A percentile compares a stretch with the other conserved stretches of the same genome.
These are phyloP conservation scores for Cerastis leucographa DNA, from an alignment of 2,888 invertebrate species.

Conservation along the genomic window DNA sequence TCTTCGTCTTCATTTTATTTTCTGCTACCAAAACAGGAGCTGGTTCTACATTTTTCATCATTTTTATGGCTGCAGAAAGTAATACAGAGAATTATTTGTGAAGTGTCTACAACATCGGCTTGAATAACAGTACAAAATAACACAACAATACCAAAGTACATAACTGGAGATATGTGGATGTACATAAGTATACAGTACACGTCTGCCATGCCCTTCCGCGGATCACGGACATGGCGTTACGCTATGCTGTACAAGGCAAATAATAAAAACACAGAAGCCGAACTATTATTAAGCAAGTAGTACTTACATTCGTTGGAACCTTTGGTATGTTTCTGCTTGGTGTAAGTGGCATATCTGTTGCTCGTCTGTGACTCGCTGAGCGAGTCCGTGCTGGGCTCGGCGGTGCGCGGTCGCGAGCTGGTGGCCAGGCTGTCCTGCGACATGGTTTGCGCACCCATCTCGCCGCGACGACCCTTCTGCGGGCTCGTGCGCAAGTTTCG, in stretches of 20 bases:
- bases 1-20: constrained; percentile 78
- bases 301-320: constrained; percentile 80
- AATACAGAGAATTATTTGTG: not conserved
- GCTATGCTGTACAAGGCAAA: not conserved
- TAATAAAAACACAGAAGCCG: not conserved
- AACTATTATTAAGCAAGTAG: constrained; percentile 5
- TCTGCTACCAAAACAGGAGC: constrained; percentile 34
- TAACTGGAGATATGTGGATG: not conserved
- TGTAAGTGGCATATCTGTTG: constrained; percentile 85
- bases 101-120: not conserved
- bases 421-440: constrained; percentile 89
- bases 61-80: constrained; percentile 71
- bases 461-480: constrained; percentile 77
- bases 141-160: constrained; percentile 1
- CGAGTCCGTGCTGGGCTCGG: constrained; percentile 88
- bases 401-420: constrained; percentile 83
- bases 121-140: constrained; percentile 5
- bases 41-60: constrained; percentile 62
- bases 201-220: not conserved
- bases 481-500: constrained; percentile 78
- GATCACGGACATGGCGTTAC: not conserved
- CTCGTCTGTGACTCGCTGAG: constrained; percentile 83
- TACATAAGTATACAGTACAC: not conserved
- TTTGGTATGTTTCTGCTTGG: constrained; percentile 79
- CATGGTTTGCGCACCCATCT: constrained; percentile 79